Percentiles rank a stretch among this genome's conserved stretches.
Conservation (phyloP, 1,140 invertebrate genomes). For the Drosophila seguyi region DNA sequence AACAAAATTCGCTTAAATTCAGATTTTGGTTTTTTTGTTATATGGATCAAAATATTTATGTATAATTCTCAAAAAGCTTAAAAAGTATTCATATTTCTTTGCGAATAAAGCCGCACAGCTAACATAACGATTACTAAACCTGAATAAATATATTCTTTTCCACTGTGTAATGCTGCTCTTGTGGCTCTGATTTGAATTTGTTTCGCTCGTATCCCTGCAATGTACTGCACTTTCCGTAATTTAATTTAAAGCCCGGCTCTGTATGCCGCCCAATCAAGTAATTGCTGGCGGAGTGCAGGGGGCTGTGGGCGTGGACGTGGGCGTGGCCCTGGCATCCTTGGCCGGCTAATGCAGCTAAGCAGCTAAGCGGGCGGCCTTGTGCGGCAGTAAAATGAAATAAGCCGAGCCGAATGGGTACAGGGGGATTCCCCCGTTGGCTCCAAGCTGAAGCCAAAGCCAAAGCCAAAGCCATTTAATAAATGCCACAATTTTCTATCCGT, state of each 20-base stretch:
- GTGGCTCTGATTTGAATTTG: conserved; percentile 33
- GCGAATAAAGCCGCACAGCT: not conserved
- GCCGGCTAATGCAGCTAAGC: conserved; percentile 47
- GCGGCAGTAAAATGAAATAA: conserved; percentile 60
- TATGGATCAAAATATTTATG: not conserved
- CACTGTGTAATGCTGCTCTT: not conserved
- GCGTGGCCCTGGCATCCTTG: conserved; percentile 20
- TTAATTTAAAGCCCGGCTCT: conserved; percentile 61
- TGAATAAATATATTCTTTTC: not conserved
- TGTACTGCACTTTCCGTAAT: conserved; percentile 68
- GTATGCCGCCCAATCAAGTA: conserved; percentile 50
- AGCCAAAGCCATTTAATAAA: conserved; percentile 81
- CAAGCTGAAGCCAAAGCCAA: conserved; percentile 44
- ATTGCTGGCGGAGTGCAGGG: conserved; percentile 22
- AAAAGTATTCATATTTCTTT: not conserved
- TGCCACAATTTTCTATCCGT: conserved; percentile 78
- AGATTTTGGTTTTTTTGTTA: too few species aligned
- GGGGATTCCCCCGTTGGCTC: conserved; percentile 5
- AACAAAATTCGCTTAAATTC: too few species aligned
- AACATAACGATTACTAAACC: not conserved
- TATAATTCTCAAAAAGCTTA: not conserved
- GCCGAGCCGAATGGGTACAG: conserved; percentile 38
- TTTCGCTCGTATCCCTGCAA: conserved; percentile 26
- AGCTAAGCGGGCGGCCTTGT: conserved; percentile 33
- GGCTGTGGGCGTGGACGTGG: not conserved